Evolutionary conservation across 2,113 vertebrate genomes (phyloP).

Genomic region (Ptilorrhoa leucosticta): DNA sequence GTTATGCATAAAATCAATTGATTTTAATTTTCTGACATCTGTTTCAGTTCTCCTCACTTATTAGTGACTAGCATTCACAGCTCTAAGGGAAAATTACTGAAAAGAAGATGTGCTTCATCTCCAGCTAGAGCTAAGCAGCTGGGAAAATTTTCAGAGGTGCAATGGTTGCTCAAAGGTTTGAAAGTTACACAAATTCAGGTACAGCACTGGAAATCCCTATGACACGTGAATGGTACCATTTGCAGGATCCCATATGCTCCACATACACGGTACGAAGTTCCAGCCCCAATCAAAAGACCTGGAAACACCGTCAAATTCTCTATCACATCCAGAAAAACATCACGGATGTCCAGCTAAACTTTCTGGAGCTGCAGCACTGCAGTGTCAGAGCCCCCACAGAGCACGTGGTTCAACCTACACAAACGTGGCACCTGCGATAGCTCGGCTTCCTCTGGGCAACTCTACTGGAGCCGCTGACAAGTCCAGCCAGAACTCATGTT

Average conservation of each 20-base stretch:
- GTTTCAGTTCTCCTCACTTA: constrained; percentile 4
- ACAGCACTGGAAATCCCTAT: neutral
- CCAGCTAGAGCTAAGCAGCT: neutral
- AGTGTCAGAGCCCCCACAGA: neutral
- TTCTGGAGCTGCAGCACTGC: neutral
- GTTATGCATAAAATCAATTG: constrained; percentile 2
- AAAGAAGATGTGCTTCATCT: neutral
- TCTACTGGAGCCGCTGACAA: neutral
- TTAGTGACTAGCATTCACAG: neutral
- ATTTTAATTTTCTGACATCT: constrained; percentile 42
- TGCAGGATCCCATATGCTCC: neutral
- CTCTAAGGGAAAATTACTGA: neutral
- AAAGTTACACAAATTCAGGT: neutral
- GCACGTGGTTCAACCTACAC: rapidly evolving
- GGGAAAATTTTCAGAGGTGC: neutral
- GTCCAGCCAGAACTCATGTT: neutral
- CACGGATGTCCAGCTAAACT: neutral
- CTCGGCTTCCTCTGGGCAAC: neutral
- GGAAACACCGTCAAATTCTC: neutral
- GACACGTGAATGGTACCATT: neutral
- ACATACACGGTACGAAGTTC: neutral
- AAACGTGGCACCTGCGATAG: neutral
- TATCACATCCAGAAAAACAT: neutral
- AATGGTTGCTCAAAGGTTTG: neutral
- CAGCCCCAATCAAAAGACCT: neutral